phyloP scores from a whole-genome alignment of 2,888 invertebrate genomes.

The Phania funesta region DNA sequence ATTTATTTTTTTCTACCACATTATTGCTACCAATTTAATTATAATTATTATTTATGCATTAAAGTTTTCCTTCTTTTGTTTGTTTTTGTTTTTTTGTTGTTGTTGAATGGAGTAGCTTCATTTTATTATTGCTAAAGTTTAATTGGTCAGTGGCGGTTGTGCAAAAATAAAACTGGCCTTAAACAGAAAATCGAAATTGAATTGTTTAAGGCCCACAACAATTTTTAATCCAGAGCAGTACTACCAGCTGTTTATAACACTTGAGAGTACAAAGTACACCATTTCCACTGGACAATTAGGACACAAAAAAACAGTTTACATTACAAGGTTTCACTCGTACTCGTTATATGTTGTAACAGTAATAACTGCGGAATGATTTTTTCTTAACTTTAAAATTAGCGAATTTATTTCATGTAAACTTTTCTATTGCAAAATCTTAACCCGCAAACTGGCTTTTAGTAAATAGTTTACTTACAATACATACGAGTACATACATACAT shows the following conservation, averaged over 20 bases:
- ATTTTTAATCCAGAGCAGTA: neutral
- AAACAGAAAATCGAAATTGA: neutral
- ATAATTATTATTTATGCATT: constrained; percentile 1
- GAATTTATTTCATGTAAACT: too few relatives aligned
- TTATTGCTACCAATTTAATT: neutral
- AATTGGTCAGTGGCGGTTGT: constrained; percentile 1
- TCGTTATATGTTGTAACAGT: too few relatives aligned
- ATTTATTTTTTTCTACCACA: neutral
- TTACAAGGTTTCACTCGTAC: neutral
- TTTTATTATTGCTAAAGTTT: neutral
- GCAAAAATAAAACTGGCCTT: neutral
- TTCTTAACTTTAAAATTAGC: too few relatives aligned
- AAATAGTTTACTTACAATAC: neutral
- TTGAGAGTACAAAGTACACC: neutral
- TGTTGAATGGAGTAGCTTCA: neutral
- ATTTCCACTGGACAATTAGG: neutral
- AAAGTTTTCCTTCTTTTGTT: neutral
- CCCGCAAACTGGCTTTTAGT: neutral
- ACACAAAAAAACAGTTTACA: neutral
- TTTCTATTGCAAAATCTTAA: neutral
- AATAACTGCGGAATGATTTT: too few relatives aligned
- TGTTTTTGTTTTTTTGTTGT: too few relatives aligned
- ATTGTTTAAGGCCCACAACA: neutral
- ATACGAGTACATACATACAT: too few relatives aligned
- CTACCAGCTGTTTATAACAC: neutral